Evolutionary conservation across 1,140 invertebrate species (phyloP).

Genomic region (Brachionus paranguensis): DNA sequence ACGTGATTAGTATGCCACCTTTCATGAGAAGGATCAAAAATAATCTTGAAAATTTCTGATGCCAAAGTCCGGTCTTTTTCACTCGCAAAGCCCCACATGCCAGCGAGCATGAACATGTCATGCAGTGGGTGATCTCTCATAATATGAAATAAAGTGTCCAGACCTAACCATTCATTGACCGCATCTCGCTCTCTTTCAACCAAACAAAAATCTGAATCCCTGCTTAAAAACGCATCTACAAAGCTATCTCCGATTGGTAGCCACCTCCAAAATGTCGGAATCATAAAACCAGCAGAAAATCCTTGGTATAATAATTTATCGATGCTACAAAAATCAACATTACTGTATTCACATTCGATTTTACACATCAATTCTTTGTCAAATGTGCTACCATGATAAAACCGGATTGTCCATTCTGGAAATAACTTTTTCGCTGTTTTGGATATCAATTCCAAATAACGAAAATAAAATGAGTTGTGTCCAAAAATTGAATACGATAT

Average conservation of each 20-base stretch:
- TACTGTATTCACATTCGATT: background rate
- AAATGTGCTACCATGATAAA: slow-evolving; percentile 12
- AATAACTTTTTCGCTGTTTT: background rate
- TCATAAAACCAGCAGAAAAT: background rate
- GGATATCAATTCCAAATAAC: background rate
- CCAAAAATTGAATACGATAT: background rate
- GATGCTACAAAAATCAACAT: slow-evolving; percentile 35
- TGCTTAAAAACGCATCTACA: background rate
- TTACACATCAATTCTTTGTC: background rate
- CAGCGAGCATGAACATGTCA: slow-evolving; percentile 8
- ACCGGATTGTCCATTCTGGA: slow-evolving; percentile 20
- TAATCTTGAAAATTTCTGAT: background rate
- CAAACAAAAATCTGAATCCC: slow-evolving; percentile 21
- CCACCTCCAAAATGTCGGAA: slow-evolving; percentile 34
- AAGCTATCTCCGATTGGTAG: slow-evolving; percentile 17
- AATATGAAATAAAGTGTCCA: background rate
- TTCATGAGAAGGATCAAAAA: background rate
- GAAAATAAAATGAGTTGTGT: background rate
- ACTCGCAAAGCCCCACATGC: background rate
- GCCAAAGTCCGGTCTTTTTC: background rate
- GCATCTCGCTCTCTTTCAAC: slow-evolving; percentile 3
- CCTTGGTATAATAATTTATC: background rate
- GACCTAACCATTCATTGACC: background rate
- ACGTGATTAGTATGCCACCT: background rate
- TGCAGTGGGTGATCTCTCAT: slow-evolving; percentile 5